Evolutionary conservation across 1,140 invertebrate genomes (phyloP).

Genomic region (Cylas formicarius): DNA sequence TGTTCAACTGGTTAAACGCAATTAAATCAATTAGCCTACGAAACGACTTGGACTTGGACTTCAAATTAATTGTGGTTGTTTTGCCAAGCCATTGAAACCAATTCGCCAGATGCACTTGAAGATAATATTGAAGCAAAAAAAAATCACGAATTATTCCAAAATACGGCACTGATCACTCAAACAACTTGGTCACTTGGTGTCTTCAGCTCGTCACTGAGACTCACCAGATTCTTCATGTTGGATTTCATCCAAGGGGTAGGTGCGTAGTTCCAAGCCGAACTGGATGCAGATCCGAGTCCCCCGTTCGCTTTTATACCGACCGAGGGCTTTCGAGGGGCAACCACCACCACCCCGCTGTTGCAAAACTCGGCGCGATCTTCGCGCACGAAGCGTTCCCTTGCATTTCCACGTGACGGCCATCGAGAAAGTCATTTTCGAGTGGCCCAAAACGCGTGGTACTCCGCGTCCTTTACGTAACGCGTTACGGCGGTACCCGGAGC

Average conservation of each 20-base stretch:
- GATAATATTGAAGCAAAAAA: background rate
- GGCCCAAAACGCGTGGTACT: background rate
- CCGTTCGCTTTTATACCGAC: conserved; percentile 54
- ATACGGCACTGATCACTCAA: conserved; percentile 11
- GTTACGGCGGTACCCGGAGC: conserved; percentile 10
- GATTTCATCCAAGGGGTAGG: conserved; percentile 39
- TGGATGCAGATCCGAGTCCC: conserved; percentile 58
- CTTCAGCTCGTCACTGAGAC: conserved; percentile 29
- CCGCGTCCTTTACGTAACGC: conserved; percentile 5
- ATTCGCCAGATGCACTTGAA: background rate
- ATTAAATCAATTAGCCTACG: no score
- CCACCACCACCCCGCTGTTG: no score
- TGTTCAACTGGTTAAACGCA: no score
- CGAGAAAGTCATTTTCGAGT: conserved; percentile 14
- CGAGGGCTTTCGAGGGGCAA: conserved; percentile 45
- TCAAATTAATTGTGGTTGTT: background rate
- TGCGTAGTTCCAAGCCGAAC: conserved; percentile 59
- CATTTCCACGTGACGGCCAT: no score
- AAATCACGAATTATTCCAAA: conserved; percentile 10
- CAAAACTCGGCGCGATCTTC: no score
- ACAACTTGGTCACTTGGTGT: background rate
- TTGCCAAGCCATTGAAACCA: conserved; percentile 4
- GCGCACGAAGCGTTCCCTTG: background rate
- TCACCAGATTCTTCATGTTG: conserved; percentile 52
- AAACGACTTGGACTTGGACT: no score